Evolutionary conservation across 92 coral and sea anemone genomes (phyloP).

Genomic region (Muricea muricata): DNA sequence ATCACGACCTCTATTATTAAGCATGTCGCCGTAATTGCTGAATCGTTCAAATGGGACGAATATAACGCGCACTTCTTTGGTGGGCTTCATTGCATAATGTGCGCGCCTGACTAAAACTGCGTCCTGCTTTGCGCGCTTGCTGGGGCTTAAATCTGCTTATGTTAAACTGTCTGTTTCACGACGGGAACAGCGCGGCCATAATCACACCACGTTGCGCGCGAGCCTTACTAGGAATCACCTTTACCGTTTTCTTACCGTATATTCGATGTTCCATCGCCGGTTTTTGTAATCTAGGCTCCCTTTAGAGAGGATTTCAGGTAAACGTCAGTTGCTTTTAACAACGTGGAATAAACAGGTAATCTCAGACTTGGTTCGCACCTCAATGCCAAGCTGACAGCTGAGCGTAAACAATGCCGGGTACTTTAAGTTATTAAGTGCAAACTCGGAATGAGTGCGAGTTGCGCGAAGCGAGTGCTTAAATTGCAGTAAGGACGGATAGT

Average conservation of each 20-base stretch:
- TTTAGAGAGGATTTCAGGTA: not conserved
- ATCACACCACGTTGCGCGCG: conserved; percentile 10
- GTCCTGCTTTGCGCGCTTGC: conserved; percentile 25
- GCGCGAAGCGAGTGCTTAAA: conserved; percentile 33
- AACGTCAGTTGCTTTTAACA: not conserved
- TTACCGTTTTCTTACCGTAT: conserved; percentile 3
- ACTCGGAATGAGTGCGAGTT: conserved; percentile 1
- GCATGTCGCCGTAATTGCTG: conserved; percentile 3
- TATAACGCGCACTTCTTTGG: conserved; percentile 22
- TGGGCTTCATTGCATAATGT: conserved; percentile 33
- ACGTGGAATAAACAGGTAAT: not conserved
- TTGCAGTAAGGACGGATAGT: not conserved
- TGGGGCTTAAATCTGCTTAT: conserved; percentile 36
- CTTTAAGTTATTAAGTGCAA: conserved; percentile 25
- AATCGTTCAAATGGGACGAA: conserved; percentile 2
- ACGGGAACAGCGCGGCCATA: conserved; percentile 10
- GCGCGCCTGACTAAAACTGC: conserved; percentile 3
- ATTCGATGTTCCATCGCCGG: not conserved
- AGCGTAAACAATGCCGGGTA: not conserved
- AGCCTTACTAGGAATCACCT: not conserved
- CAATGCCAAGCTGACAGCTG: not conserved
- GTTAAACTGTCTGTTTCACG: conserved; percentile 29
- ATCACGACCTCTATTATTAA: not conserved
- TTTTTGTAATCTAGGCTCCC: not conserved
- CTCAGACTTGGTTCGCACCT: not conserved